Evolutionary conservation across 2,888 invertebrate species (phyloP).

Genomic region (Argyresthia albistria): DNA sequence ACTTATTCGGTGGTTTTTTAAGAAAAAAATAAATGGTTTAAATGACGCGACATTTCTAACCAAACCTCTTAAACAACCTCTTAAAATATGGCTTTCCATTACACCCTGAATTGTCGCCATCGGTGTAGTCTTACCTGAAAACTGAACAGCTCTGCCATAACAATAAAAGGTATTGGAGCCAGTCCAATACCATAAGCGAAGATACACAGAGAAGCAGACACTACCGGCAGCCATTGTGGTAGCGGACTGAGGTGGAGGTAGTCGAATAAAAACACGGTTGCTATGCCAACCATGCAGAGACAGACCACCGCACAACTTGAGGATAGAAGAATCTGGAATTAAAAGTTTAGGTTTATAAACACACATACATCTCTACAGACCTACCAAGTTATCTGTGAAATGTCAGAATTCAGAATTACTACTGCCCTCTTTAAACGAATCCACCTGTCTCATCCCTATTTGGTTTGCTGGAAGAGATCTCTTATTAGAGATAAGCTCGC

Average conservation of each 20-base stretch:
- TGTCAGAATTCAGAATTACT: too few relatives aligned
- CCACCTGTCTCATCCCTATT: too few relatives aligned
- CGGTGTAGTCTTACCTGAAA: conserved; percentile 5
- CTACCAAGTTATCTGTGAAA: too few relatives aligned
- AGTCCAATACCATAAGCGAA: conserved; percentile 9
- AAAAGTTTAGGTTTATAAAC: not conserved
- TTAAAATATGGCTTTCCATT: too few relatives aligned
- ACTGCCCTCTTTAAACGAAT: too few relatives aligned
- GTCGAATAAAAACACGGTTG: conserved; percentile 9
- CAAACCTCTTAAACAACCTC: too few relatives aligned
- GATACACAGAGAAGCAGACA: conserved; percentile 7
- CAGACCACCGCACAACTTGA: not conserved
- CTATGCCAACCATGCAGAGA: not conserved
- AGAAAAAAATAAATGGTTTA: too few relatives aligned
- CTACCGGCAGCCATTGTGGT: conserved; percentile 10
- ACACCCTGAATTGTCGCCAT: not conserved
- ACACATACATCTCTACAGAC: too few relatives aligned
- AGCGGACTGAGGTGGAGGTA: conserved; percentile 4
- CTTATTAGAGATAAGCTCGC: too few relatives aligned
- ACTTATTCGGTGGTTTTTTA: too few relatives aligned
- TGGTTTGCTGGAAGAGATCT: too few relatives aligned
- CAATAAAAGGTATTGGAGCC: conserved; percentile 8
- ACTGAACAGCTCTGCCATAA: conserved; percentile 9
- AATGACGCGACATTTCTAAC: too few relatives aligned
- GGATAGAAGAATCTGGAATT: not conserved